Evolutionary conservation across 2,113 vertebrate species (phyloP), one percentile per base, ranked within the genome.

Genomic region (Gnathonemus echidnorhynchus): DNA sequence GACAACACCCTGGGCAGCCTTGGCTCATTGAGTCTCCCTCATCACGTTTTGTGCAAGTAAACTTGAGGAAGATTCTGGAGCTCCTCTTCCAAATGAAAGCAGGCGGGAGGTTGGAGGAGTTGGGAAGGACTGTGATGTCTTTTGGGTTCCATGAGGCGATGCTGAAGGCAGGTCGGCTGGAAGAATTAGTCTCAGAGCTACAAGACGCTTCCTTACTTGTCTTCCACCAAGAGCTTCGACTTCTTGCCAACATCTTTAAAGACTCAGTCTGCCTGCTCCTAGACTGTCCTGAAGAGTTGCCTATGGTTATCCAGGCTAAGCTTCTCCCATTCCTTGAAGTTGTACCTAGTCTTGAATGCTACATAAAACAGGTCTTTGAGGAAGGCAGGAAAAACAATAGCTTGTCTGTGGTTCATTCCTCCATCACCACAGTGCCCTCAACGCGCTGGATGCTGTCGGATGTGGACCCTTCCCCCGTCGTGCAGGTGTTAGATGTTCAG

Each of bases 31-130:
- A 87, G 52, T 87, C 6, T 11, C 19, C 52, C 11, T 77, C 35
- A 88, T 86, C 87, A 49, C 24, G 85, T 27, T 85, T 11, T 88
- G 77, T 89, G 15, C 45, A 11, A 4, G 90, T 93, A 10, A 95
- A 96, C 89, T 49, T 93, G 39, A 95, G 95, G 88, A 96, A 95
- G 92, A 88, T 95, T n/a, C 24, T 94, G 27, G 95, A 96, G 70
- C 84, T 97, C 49, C 94, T 94, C 0, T 94, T 94, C 94, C 96
- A 97, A 89, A 91, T 97, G 46, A 93, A 90, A 90, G 89, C 93
- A 89, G 94, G 95, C 84, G 90, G 90, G 24, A 94, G 91, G 84
- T 90, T 93, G 88, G 92, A 94, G 39, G 95, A 96, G 90, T 74
- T 97, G 83, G 80, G 89, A 89, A 21, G 2, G 3, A 31, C 87